Evolutionary conservation across 2,888 invertebrate species (phyloP).

Genomic region (Ashinkailepas kermadecensis): DNA sequence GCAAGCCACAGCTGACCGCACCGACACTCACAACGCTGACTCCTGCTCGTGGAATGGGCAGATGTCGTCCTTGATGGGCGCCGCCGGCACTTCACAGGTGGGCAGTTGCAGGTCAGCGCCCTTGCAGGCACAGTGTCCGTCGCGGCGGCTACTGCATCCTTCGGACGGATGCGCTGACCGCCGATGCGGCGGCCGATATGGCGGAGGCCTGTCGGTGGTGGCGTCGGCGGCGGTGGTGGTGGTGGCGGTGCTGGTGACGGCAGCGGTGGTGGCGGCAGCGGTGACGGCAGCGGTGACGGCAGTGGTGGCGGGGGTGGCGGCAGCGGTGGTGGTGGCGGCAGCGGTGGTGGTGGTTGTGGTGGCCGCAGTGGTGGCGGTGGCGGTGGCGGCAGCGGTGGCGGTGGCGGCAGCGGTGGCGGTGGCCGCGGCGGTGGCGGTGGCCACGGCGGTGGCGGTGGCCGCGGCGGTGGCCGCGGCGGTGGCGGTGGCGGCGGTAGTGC

Average conservation of each 20-base stretch:
- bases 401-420: not conserved
- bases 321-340: not conserved
- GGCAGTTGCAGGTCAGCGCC: not conserved
- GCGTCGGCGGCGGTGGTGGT: not conserved
- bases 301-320: not conserved
- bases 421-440: not conserved
- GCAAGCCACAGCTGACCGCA: too few relatives aligned
- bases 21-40: constrained; percentile 35
- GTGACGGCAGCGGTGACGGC: not conserved
- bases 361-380: not conserved
- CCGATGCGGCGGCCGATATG: not conserved
- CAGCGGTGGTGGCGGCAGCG: not conserved
- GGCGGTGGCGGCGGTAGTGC: not conserved
- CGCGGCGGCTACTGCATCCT: not conserved
- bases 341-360: not conserved
- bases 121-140: constrained; percentile 11
- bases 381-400: not conserved
- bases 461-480: not conserved
- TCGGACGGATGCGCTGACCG: not conserved
- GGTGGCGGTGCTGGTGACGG: not conserved
- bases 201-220: not conserved
- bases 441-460: not conserved
- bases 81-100: constrained; percentile 31
- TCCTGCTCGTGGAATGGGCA: constrained; percentile 45
- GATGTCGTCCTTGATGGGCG: constrained; percentile 38